A percentile compares a stretch with the other conserved stretches of the same genome.
phyloP scores from a whole-genome alignment of 2,888 invertebrate genomes.

The Pyralis farinalis region DNA sequence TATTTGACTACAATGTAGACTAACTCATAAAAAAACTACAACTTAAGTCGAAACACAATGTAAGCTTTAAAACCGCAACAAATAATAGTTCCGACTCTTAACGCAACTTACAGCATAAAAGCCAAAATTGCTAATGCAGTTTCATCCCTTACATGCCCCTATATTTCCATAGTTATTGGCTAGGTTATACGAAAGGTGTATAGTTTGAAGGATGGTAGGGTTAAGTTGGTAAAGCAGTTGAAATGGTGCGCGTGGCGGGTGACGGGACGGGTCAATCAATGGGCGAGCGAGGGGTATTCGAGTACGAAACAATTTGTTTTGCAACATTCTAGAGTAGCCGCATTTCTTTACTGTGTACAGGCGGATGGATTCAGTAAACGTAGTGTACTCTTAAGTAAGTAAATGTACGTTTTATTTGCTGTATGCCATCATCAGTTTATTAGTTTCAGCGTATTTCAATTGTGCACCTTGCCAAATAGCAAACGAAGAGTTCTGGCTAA shows the following conservation, averaged over 20 bases:
- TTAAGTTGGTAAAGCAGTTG: constrained; percentile 2
- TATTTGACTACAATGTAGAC: neutral
- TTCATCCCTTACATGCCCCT: too few relatives aligned
- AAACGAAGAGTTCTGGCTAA: too few relatives aligned
- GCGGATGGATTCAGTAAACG: too few relatives aligned
- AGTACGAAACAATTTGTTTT: constrained; percentile 6
- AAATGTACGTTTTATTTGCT: too few relatives aligned
- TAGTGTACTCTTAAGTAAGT: too few relatives aligned
- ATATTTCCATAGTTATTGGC: neutral
- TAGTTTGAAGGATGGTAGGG: neutral
- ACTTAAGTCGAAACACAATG: constrained; percentile 6
- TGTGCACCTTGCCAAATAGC: too few relatives aligned
- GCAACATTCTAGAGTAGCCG: neutral
- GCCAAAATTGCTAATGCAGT: neutral
- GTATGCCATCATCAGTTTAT: too few relatives aligned
- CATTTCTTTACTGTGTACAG: neutral
- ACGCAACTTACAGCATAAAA: constrained; percentile 2
- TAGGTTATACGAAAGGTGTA: neutral
- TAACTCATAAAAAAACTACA: constrained; percentile 1
- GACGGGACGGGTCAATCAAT: constrained; percentile 7
- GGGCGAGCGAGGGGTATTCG: constrained; percentile 1
- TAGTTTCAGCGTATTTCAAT: too few relatives aligned
- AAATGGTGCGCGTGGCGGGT: constrained; percentile 3
- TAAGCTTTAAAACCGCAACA: constrained; percentile 5
- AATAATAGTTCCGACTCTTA: constrained; percentile 6